Conservation (phyloP, 2,797 vertebrate species). For the Sitta carolinensis region DNA sequence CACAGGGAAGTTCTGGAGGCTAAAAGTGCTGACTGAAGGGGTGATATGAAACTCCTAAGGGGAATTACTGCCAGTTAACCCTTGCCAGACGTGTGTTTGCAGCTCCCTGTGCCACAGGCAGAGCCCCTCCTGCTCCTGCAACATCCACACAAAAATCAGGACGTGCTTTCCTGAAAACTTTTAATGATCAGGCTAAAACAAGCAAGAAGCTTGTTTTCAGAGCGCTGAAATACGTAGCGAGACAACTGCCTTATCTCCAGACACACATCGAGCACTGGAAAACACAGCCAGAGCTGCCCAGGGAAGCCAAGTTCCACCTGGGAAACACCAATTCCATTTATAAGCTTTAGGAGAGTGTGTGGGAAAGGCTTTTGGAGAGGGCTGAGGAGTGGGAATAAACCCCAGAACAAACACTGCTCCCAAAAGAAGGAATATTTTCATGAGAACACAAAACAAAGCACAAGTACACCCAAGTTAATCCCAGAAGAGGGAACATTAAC, state of each 20-base stretch:
- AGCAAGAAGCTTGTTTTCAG: not conserved
- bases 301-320: not conserved
- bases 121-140: not conserved
- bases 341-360: not conserved
- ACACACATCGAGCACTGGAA: not conserved
- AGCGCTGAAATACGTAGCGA: accelerated
- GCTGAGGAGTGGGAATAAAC: not conserved
- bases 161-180: not conserved
- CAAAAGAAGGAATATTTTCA: not conserved
- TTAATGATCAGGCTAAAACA: accelerated
- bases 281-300: not conserved
- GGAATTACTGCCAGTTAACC: not conserved
- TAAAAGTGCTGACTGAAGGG: not conserved
- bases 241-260: not conserved
- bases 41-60: accelerated
- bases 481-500: not conserved
- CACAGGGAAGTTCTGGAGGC: not conserved
- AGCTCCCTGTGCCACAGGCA: not conserved
- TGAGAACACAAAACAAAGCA: not conserved
- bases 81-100: not conserved
- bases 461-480: not conserved
- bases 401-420: accelerated
- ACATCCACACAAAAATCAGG: not conserved
- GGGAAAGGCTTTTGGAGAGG: not conserved
- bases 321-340: not conserved